phyloP scores from a whole-genome alignment of 1,140 invertebrate species.

The Drosophila pseudoobscura region DNA sequence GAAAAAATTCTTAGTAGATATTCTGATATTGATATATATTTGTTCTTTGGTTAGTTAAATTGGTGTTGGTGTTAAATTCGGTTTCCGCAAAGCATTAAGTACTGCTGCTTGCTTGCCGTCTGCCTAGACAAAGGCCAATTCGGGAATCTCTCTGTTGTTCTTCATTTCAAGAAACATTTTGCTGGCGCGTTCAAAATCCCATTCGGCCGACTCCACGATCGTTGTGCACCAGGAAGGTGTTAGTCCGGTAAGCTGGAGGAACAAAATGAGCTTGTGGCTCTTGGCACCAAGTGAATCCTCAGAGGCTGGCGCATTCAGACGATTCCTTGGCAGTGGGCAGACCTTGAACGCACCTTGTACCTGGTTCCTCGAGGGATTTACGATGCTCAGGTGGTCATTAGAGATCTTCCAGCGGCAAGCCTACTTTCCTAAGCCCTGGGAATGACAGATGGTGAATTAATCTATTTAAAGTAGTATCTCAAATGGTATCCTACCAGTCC shows the following conservation, averaged over 20 bases:
- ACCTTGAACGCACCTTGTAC: slow-evolving; percentile 59
- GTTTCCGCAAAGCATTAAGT: not conserved
- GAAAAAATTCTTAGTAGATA: not conserved
- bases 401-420: slow-evolving; percentile 50
- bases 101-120: too few relatives aligned
- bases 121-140: slow-evolving; percentile 42
- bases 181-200: slow-evolving; percentile 55
- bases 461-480: not conserved
- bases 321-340: not conserved
- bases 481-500: slow-evolving; percentile 24
- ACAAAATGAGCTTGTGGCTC: slow-evolving; percentile 62
- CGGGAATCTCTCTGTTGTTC: slow-evolving; percentile 31
- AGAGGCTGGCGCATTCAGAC: not conserved
- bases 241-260: slow-evolving; percentile 65
- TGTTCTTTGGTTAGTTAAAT: not conserved
- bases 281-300: slow-evolving; percentile 49
- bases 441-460: too few relatives aligned
- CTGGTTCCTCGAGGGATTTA: slow-evolving; percentile 54
- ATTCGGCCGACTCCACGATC: slow-evolving; percentile 66
- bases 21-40: not conserved
- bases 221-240: slow-evolving; percentile 68
- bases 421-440: slow-evolving; percentile 46
- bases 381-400: slow-evolving; percentile 62
- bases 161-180: slow-evolving; percentile 47
- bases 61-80: too few relatives aligned